Base-by-base conservation (phyloP, 2,888 invertebrate species). In the Drosophila barbarae region DNA sequence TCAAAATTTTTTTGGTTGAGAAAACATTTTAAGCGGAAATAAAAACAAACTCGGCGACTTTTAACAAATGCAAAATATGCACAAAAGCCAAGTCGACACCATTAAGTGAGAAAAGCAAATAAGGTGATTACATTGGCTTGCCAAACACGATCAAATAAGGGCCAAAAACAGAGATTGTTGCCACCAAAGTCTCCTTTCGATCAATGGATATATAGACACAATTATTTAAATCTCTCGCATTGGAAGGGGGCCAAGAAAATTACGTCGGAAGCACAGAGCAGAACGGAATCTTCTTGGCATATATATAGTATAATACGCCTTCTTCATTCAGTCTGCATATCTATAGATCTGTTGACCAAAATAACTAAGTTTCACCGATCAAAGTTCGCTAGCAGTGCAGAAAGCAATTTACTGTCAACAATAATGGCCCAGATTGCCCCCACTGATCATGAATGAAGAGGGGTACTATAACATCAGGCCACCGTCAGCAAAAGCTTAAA, bases 171-270 rank as follows among this genome's bases (percentile, higher is more conserved):
- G 30, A 26, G 32, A 52, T 42, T 6, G 44, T 30, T 28, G 18
- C 51, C 5, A 38, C 36, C 30, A 23, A 46, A 32, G 32, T 32
- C 42, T 63, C 23, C 21, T 34, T 26, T 26, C 35, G 42, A 63
- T 63, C 65, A 63, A 51, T 61, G 35, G 35, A 42, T 30, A 28
- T 23, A 49, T 47, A 47, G 46, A 47, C 39, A 53, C 53, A 46
- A 69, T 60, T 61, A 46, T 69, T 61, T 30, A 12, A 32, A 59
- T 69, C 23, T 44, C 44, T 39, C 39, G 10, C 28, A 12, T 71
- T 72, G 71, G 72, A 53, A 21, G 39, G 39, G 21, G 52, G 71
- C 71, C 71, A 72, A 71, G 42, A 72, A 58, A 46, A 68, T 63
- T 72, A 63, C 68, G 68, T 72, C 72, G 61, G 38, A 42, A 35